Percentiles rank a stretch among this genome's conserved stretches.
Conservation (phyloP, 2,797 vertebrate genomes). For the Poeciliopsis infans region DNA sequence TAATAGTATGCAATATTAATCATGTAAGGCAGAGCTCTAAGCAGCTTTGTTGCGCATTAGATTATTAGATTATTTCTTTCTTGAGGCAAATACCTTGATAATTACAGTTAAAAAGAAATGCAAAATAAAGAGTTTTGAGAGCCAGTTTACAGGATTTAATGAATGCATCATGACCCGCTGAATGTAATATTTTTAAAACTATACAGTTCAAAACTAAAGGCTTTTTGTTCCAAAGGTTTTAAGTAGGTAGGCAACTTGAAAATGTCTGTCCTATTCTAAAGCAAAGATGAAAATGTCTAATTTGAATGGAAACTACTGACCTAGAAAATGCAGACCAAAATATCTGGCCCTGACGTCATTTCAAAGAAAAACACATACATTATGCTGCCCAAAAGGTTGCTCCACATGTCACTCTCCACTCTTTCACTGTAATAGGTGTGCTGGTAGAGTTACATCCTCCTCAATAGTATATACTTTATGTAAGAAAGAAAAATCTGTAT, state of each 20-base stretch:
- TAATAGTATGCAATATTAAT: background rate
- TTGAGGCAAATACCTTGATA: background rate
- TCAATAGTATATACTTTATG: background rate
- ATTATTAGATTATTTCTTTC: background rate
- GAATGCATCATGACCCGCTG: background rate
- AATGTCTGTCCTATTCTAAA: background rate
- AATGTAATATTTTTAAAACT: background rate
- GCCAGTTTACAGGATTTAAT: background rate
- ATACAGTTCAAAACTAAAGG: background rate
- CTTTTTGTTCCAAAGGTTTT: background rate
- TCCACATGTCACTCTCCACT: background rate
- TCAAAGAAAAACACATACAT: constrained; percentile 8
- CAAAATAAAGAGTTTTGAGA: background rate
- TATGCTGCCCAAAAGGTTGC: background rate
- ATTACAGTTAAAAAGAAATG: background rate
- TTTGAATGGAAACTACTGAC: constrained; percentile 18
- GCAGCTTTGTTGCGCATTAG: background rate
- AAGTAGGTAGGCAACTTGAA: background rate
- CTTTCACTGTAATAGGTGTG: background rate
- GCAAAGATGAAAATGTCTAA: constrained; percentile 15
- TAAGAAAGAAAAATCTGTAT: background rate
- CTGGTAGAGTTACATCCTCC: background rate
- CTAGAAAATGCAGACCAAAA: constrained; percentile 8
- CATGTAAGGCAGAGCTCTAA: background rate
- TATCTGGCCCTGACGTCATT: constrained; percentile 3